Evolutionary conservation across 2,888 invertebrate species (phyloP).

Genomic region (Rhabditoides inermis): DNA sequence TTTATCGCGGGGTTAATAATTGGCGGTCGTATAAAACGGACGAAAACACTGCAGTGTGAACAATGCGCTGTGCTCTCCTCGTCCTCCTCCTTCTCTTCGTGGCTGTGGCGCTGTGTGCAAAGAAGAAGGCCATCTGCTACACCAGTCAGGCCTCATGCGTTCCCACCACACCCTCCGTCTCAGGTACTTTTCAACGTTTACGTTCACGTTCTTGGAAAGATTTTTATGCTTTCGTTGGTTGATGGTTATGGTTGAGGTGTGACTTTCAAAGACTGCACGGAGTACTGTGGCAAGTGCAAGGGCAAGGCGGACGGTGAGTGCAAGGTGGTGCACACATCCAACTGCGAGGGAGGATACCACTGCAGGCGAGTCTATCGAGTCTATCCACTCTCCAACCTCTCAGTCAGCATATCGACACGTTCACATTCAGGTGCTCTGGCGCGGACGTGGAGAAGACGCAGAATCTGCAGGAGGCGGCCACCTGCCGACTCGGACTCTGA

Average conservation of each 20-base stretch:
- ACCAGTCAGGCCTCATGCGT: no score
- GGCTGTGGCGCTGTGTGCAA: no score
- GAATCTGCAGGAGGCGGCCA: slow-evolving; percentile 4
- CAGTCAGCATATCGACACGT: neutral
- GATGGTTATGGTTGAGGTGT: slow-evolving; percentile 2
- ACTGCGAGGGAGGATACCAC: slow-evolving; percentile 5
- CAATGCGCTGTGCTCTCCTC: no score
- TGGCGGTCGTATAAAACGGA: no score
- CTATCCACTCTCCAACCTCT: neutral
- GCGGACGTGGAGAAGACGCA: slow-evolving; percentile 4
- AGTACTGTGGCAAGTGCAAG: slow-evolving; percentile 3
- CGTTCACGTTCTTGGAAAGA: no score
- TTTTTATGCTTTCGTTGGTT: no score
- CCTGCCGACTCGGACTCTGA: slow-evolving; percentile 6
- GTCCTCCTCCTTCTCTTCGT: no score
- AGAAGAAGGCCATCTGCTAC: no score
- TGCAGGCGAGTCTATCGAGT: slow-evolving; percentile 1
- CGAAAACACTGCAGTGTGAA: no score
- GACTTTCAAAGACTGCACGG: slow-evolving; percentile 3
- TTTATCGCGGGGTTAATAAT: no score
- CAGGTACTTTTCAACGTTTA: no score
- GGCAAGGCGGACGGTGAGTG: slow-evolving; percentile 6
- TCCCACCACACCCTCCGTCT: no score
- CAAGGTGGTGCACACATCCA: neutral
- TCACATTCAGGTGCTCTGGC: slow-evolving; percentile 3